These are phyloP conservation scores for Pristis pectinata DNA, from an alignment of 2,797 vertebrate species.

Conservation along the genomic window DNA sequence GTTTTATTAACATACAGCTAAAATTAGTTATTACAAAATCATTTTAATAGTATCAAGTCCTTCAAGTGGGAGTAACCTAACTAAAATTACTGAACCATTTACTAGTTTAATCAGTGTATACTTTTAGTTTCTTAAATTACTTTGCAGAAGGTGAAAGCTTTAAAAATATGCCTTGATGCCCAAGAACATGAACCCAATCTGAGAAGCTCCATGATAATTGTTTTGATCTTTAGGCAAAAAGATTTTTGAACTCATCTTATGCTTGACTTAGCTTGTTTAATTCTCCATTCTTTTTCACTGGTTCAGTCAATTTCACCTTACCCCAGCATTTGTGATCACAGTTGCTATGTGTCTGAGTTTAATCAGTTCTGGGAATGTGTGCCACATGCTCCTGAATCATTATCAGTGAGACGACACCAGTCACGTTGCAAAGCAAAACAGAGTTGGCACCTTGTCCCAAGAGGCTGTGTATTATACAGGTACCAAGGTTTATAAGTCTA, in stretches of 20 bases:
- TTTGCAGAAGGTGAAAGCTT: background rate
- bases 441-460: background rate
- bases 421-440: background rate
- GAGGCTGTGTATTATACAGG: background rate
- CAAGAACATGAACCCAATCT: background rate
- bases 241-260: background rate
- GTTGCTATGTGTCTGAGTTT: too few species aligned
- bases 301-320: too few species aligned
- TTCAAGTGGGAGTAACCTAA: background rate
- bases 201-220: background rate
- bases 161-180: background rate
- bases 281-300: background rate
- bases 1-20: background rate
- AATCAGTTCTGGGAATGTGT: background rate
- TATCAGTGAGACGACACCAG: background rate
- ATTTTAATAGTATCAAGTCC: background rate
- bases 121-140: background rate
- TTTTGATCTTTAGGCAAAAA: background rate
- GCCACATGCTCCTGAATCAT: background rate
- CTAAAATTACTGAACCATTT: background rate
- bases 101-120: background rate
- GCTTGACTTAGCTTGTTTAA: background rate
- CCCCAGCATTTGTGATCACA: background rate
- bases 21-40: background rate
- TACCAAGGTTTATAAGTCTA: background rate